Base-by-base conservation (phyloP, 2,113 vertebrate genomes). In the Alligator sinensis region DNA sequence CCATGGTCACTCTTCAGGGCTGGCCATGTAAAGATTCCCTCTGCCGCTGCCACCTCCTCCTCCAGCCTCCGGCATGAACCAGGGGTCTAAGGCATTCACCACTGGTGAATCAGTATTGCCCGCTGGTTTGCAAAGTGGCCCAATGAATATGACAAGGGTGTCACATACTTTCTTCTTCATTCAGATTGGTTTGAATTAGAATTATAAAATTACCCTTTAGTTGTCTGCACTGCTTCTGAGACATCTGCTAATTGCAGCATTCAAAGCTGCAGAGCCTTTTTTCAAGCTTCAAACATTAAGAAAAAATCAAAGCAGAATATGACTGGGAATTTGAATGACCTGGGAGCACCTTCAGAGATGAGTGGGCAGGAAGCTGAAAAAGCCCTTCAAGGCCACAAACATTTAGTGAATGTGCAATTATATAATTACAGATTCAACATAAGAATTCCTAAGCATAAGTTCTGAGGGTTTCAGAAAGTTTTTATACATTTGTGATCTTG, bases 391-490 rank as follows among this genome's bases (percentile, higher is more conserved):
- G 72, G n/a, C 12, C 55, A 87, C 57, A 8, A 55, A 84, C 5
- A 2, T 93, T 95, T 93, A 90, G 68, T 77, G 81, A 64, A 18
- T 86, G 34, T 38, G 61, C 93, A 96, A 93, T 82, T 38, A 82
- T 38, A 58, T 91, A 93, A 89, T 84, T 91, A 79, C 75, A 87
- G 64, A 82, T 89, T 89, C 1, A 59, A 19, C 1, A 3, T 38
- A 60, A 90, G 79, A 90, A 64, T 90, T 10, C 27, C 88, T 92
- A 93, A 76, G 38, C 94, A 70, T 11, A 64, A 80, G 38, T 1
- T 72, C 0, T 77, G 61, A 94, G 88, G 6, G 1, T 85, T 70
- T 85, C 2, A 0, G 60, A 77, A 84, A 75, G 1, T 74, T 59
- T 68, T n/a, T 16, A 72, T 11, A 16, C 11, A 68, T 59, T 54